These are phyloP conservation scores for Sebastes fasciatus DNA, from an alignment of 2,113 vertebrate species.

Conservation along the genomic window DNA sequence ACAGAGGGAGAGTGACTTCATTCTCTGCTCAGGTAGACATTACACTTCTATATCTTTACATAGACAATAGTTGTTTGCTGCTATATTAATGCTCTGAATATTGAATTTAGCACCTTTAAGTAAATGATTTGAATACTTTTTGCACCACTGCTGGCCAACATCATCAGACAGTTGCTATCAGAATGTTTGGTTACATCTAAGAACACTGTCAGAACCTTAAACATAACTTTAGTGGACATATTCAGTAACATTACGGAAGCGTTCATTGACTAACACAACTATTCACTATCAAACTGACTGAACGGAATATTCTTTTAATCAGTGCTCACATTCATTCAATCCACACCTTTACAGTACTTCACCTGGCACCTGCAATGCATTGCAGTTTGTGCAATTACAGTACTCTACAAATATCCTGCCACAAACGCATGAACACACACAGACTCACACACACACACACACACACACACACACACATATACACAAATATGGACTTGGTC, in stretches of 20 bases:
- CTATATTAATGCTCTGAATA: background rate
- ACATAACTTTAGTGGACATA: background rate
- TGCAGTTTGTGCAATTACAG: background rate
- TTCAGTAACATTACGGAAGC: background rate
- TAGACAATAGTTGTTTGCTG: background rate
- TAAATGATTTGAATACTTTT: background rate
- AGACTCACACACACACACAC: background rate
- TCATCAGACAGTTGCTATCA: background rate
- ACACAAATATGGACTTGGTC: background rate
- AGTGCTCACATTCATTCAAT: background rate
- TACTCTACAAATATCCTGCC: conserved; percentile 16
- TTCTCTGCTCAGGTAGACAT: background rate
- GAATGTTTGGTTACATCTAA: background rate
- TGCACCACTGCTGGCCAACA: background rate
- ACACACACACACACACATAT: background rate
- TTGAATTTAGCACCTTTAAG: background rate
- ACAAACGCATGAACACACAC: background rate
- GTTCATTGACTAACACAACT: no score
- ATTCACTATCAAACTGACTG: conserved; percentile 1
- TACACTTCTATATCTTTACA: background rate
- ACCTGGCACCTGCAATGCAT: background rate
- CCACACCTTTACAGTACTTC: background rate
- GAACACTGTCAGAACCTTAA: background rate
- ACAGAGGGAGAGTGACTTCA: background rate
- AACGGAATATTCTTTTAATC: conserved; percentile 31